Evolutionary conservation across 2,888 invertebrate genomes (phyloP).

Genomic region (Parelbella ahira): DNA sequence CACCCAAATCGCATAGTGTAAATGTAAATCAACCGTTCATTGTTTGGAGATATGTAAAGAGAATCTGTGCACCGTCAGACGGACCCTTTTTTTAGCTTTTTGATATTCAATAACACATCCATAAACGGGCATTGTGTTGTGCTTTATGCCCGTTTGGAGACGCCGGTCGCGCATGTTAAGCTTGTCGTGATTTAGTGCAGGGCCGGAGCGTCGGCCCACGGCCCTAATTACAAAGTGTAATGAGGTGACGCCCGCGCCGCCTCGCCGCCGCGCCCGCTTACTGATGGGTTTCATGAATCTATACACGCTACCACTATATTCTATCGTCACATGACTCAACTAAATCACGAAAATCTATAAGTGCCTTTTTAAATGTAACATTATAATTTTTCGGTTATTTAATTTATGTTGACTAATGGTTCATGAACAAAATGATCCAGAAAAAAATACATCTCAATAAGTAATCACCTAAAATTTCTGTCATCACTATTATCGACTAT

Average conservation of each 20-base stretch:
- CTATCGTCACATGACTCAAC: no score
- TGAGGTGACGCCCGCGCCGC: constrained; percentile 53
- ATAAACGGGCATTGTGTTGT: constrained; percentile 56
- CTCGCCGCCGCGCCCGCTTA: constrained; percentile 32
- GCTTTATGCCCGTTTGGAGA: constrained; percentile 48
- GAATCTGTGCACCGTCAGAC: constrained; percentile 39
- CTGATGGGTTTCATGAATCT: constrained; percentile 14
- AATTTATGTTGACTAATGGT: no score
- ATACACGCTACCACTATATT: no score
- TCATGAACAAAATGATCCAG: no score
- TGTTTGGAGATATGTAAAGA: constrained; percentile 56
- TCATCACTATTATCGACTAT: no score
- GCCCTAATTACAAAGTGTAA: constrained; percentile 77
- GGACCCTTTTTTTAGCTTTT: constrained; percentile 43
- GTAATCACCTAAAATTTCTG: no score
- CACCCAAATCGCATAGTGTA: constrained; percentile 33
- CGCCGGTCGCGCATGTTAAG: constrained; percentile 56
- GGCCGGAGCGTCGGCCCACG: constrained; percentile 60
- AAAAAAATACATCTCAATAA: no score
- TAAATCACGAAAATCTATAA: no score
- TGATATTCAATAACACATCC: constrained; percentile 69
- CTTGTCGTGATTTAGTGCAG: constrained; percentile 71
- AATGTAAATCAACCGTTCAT: no score
- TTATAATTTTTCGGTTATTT: no score
- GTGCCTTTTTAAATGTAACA: no score